Evolutionary conservation across 2,888 invertebrate genomes (phyloP).

Genomic region (Thyatira batis): DNA sequence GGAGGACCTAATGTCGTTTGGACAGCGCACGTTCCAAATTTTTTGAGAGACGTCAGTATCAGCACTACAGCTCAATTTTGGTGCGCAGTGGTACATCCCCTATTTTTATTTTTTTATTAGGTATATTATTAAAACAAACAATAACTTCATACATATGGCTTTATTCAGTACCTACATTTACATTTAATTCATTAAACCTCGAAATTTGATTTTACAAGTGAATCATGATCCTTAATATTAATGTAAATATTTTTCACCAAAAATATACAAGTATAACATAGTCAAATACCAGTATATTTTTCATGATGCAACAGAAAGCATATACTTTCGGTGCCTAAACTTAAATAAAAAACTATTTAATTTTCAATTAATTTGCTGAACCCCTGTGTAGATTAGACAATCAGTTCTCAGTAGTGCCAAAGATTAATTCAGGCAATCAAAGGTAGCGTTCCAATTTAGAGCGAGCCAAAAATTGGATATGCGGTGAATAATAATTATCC

Average conservation of each 20-base stretch:
- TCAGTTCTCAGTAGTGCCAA: constrained; percentile 29
- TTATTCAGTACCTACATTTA: constrained; percentile 15
- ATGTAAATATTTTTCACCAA: not conserved
- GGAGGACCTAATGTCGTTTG: constrained; percentile 61
- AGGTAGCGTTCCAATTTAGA: constrained; percentile 68
- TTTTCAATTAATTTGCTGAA: not conserved
- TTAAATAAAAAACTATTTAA: not conserved
- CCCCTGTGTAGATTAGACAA: constrained; percentile 12
- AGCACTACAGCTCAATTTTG: not conserved
- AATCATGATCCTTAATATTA: constrained; percentile 6
- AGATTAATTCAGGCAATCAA: constrained; percentile 63
- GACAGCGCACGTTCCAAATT: constrained; percentile 26
- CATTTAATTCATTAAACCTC: constrained; percentile 15
- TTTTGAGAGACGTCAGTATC: not conserved
- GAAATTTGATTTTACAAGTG: constrained; percentile 17
- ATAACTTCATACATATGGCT: constrained; percentile 11
- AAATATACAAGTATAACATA: not conserved
- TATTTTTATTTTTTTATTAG: not conserved
- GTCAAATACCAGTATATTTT: too few species aligned
- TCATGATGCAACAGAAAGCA: too few species aligned
- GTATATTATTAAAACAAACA: not conserved
- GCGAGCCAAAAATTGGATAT: constrained; percentile 71
- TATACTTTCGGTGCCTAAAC: too few species aligned
- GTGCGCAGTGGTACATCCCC: not conserved
- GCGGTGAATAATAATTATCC: constrained; percentile 79